A percentile compares a stretch with the other conserved stretches of the same genome.
These are phyloP conservation scores for Amphibalanus amphitrite DNA, from an alignment of 1,140 invertebrate species.

Conservation along the genomic window DNA sequence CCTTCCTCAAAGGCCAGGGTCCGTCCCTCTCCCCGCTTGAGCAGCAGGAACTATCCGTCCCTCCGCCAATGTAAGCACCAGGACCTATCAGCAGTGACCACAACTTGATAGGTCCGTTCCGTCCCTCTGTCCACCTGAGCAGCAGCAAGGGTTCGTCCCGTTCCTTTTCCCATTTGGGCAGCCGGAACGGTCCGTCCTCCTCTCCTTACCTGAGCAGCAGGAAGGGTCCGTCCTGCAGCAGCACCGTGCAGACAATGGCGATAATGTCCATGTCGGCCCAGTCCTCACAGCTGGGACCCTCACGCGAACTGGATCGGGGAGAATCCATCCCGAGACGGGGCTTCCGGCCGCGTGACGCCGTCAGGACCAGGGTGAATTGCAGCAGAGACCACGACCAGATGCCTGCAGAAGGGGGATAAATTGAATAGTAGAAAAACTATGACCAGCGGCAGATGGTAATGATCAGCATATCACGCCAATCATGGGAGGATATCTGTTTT, in stretches of 20 bases:
- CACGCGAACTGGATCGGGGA: conserved; percentile 4
- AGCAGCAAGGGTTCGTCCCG: too few relatives aligned
- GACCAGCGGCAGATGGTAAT: too few relatives aligned
- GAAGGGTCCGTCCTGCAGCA: conserved; percentile 28
- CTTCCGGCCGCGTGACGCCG: conserved; percentile 26
- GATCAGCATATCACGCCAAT: too few relatives aligned
- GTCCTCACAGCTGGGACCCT: not conserved
- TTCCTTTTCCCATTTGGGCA: too few relatives aligned
- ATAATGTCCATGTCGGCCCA: conserved; percentile 23
- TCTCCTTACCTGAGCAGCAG: conserved; percentile 20
- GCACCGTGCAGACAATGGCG: conserved; percentile 23
- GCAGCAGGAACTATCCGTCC: conserved; percentile 6
- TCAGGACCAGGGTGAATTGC: conserved; percentile 29
- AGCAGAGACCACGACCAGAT: conserved; percentile 21
- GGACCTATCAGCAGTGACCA: too few relatives aligned
- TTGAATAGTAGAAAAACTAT: too few relatives aligned
- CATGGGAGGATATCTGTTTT: too few relatives aligned
- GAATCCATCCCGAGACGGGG: conserved; percentile 14
- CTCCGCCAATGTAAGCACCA: not conserved
- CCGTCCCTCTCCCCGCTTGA: too few relatives aligned
- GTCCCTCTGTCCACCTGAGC: too few relatives aligned
- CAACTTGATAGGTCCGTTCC: too few relatives aligned
- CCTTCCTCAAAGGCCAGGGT: too few relatives aligned
- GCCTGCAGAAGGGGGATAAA: conserved; percentile 5
- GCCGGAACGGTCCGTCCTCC: not conserved